Evolutionary conservation across 2,113 vertebrate species (phyloP).

Genomic region (Willisornis vidua): DNA sequence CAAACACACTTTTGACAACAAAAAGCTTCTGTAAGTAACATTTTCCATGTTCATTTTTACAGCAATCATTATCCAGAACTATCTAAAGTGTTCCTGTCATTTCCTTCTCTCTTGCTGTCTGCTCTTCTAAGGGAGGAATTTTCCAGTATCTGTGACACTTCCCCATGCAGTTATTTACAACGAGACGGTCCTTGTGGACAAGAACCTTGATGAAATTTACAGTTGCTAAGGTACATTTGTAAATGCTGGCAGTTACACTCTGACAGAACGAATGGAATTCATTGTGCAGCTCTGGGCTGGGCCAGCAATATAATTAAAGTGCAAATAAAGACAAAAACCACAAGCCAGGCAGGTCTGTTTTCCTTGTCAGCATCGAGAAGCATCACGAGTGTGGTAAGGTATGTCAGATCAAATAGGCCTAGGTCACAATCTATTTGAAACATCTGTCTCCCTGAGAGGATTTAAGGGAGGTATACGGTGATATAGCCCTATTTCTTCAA

Average conservation of each 20-base stretch:
- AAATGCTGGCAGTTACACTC: slow-evolving; percentile 18
- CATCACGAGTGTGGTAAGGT: slow-evolving; percentile 35
- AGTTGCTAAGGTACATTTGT: slow-evolving; percentile 48
- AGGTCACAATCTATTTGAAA: slow-evolving; percentile 54
- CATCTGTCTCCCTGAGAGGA: slow-evolving; percentile 71
- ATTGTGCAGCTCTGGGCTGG: slow-evolving; percentile 48
- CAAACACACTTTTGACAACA: slow-evolving; percentile 38
- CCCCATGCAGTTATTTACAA: slow-evolving; percentile 64
- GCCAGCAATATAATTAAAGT: slow-evolving; percentile 69
- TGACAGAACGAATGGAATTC: slow-evolving; percentile 3
- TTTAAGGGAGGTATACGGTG: slow-evolving; percentile 64
- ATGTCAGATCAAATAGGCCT: slow-evolving; percentile 47
- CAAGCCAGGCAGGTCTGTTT: slow-evolving; percentile 50
- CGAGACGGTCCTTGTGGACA: slow-evolving; percentile 28
- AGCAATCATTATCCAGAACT: slow-evolving; percentile 38
- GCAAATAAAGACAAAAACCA: slow-evolving; percentile 65
- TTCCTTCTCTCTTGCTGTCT: slow-evolving; percentile 7
- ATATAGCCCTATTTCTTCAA: slow-evolving; percentile 68
- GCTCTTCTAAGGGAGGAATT: slow-evolving; percentile 1
- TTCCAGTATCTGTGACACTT: slow-evolving; percentile 10
- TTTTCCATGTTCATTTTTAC: slow-evolving; percentile 17
- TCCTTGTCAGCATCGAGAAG: neutral
- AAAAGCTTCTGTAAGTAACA: slow-evolving; percentile 20
- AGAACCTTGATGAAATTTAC: slow-evolving; percentile 46
- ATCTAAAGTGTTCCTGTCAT: slow-evolving; percentile 34